Evolutionary conservation across 2,888 invertebrate species (phyloP).

Genomic region (Melanchra persicariae): DNA sequence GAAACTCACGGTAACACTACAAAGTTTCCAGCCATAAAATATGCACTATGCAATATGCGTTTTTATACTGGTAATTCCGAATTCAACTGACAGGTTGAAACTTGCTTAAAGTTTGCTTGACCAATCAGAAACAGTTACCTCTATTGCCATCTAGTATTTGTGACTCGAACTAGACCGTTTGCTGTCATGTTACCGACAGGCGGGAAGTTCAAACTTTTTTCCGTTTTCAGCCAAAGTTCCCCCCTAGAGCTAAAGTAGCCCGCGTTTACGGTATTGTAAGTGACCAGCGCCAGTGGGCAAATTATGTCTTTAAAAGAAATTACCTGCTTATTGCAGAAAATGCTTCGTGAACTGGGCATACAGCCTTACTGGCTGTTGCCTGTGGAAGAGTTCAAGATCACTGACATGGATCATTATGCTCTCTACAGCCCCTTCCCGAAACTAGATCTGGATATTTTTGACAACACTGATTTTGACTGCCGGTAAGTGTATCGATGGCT

Average conservation of each 20-base stretch:
- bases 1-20: background rate
- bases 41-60: no score
- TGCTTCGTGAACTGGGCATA: constrained; percentile 81
- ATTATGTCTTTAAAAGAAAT: background rate
- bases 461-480: constrained; percentile 87
- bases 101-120: background rate
- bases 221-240: constrained; percentile 2
- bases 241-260: constrained; percentile 3
- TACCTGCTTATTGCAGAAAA: constrained; percentile 75
- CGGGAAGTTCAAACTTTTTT: constrained; percentile 3
- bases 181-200: background rate
- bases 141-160: constrained; percentile 7
- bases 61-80: background rate
- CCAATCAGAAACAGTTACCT: background rate
- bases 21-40: constrained; percentile 8
- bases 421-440: constrained; percentile 83
- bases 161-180: constrained; percentile 3
- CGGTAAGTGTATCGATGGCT: constrained; percentile 75
- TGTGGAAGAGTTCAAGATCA: constrained; percentile 76
- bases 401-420: constrained; percentile 78
- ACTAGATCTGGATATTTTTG: constrained; percentile 84
- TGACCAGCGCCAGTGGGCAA: no score
- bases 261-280: background rate
- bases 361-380: constrained; percentile 84
- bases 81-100: background rate